Evolutionary conservation across 2,113 vertebrate species (phyloP), one percentile per base, ranked within the genome.

Genomic region (Pelecanoides urinatrix): DNA sequence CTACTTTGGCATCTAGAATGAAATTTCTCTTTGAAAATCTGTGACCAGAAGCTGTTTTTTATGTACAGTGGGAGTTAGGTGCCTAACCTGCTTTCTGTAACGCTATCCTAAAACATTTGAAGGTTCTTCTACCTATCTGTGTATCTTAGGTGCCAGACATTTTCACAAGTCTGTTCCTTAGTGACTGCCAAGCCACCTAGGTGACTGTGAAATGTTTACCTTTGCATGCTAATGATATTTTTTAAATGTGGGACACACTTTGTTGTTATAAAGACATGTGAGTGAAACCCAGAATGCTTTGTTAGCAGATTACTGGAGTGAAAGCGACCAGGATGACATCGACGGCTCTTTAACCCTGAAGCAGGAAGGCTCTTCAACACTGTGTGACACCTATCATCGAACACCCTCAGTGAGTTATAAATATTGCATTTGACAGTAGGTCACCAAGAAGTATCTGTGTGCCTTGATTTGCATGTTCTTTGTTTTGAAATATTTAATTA

Each of bases 241-340:
- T 42, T 65, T 9, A 80, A 92, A 71, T 3, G 42, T 44, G 83
- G 65, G 82, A 74, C 34, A 11, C 1, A 3, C 40, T 94, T 68
- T 45, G 32, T 16, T 5, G 63, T 49, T 66, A 88, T 44, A 52
- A 52, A 79, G 93, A 36, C 62, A 42, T 22, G 14, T 3, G 11
- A 89, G 42, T 94, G 88, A 93, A 72, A 59, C 49, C 15, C 2
- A 1, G 44, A 75, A 85, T 91, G 82, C 47, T 95, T 77, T 94
- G 76, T 94, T 88, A 90, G 96, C 97, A 99, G 99, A 99, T 97
- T 99, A 99, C 97, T 99, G 99, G 99, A 99, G 99, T 30, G 99
- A 99, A 96, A 99, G 99, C 3, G 99, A 99, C 95, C 99, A 99
- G 92, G 99, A 99, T 17, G 99, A 99, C 36, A 94, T 98, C 1